Evolutionary conservation across 2,888 invertebrate species (phyloP).

Genomic region (Andrena flavipes): DNA sequence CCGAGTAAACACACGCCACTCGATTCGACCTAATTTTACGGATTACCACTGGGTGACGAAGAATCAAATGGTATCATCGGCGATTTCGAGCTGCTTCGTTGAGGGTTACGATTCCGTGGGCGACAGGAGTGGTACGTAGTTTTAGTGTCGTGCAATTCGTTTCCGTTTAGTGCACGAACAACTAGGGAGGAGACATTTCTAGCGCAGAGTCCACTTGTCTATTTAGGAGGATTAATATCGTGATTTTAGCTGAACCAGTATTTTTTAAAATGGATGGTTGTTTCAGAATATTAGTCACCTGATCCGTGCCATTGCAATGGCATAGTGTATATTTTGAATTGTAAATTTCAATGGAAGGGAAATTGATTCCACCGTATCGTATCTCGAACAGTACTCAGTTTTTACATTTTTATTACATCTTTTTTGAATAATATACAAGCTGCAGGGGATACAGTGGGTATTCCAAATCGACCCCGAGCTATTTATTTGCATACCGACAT

Average conservation of each 20-base stretch:
- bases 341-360: no score
- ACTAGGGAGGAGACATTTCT: not conserved
- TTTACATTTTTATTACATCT: not conserved
- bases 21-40: conserved; percentile 48
- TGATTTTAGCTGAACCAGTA: no score
- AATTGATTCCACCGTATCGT: not conserved
- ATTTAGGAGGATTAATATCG: no score
- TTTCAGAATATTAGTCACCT: no score
- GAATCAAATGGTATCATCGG: conserved; percentile 14
- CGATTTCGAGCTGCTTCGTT: conserved; percentile 1
- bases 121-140: not conserved
- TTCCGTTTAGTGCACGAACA: no score
- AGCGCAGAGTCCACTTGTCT: no score
- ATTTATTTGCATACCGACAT: conserved; percentile 2
- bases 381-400: not conserved
- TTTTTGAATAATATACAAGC: not conserved
- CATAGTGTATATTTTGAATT: no score
- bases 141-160: not conserved
- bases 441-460: not conserved
- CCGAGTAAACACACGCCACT: conserved; percentile 21
- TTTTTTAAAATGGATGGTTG: no score
- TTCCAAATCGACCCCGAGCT: not conserved
- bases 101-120: not conserved
- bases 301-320: no score
- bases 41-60: conserved; percentile 17